phyloP scores from a whole-genome alignment of 2,113 vertebrate genomes.

The Gobius niger region DNA sequence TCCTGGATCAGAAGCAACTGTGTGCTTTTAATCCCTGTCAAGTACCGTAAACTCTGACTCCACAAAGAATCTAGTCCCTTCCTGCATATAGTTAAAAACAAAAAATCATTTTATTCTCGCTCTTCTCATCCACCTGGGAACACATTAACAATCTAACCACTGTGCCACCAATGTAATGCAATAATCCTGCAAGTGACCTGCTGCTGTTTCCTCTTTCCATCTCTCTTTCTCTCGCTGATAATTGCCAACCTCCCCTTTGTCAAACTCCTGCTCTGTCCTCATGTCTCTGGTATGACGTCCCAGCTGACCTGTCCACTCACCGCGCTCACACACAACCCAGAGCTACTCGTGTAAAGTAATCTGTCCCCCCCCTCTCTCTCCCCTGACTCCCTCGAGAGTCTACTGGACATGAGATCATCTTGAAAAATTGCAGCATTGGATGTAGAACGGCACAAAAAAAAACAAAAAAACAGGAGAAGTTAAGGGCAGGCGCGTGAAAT shows the following conservation, averaged over 20 bases:
- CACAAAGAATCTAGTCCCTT: too few relatives aligned
- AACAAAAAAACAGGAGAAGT: neutral
- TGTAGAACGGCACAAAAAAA: neutral
- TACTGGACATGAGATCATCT: constrained; percentile 54
- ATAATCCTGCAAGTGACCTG: neutral
- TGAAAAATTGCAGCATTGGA: constrained; percentile 17
- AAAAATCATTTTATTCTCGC: too few relatives aligned
- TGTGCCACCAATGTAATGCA: too few relatives aligned
- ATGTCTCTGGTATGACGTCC: constrained; percentile 57
- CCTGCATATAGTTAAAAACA: too few relatives aligned
- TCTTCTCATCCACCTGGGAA: too few relatives aligned
- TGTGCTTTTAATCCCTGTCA: constrained; percentile 28
- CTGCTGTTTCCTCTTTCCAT: neutral
- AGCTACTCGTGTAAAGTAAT: constrained; percentile 57
- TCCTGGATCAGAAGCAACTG: constrained; percentile 13
- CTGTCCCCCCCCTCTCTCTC: constrained; percentile 36
- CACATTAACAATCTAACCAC: too few relatives aligned
- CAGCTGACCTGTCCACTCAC: constrained; percentile 38
- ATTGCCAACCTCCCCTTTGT: constrained; percentile 17
- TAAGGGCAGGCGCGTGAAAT: constrained; percentile 15
- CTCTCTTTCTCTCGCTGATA: constrained; percentile 15
- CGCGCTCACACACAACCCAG: constrained; percentile 30
- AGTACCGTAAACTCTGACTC: constrained; percentile 9
- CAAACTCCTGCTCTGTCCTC: constrained; percentile 48
- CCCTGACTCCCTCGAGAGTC: constrained; percentile 20